phyloP scores from a whole-genome alignment of 2,113 vertebrate species.

The Grallaria varia region DNA sequence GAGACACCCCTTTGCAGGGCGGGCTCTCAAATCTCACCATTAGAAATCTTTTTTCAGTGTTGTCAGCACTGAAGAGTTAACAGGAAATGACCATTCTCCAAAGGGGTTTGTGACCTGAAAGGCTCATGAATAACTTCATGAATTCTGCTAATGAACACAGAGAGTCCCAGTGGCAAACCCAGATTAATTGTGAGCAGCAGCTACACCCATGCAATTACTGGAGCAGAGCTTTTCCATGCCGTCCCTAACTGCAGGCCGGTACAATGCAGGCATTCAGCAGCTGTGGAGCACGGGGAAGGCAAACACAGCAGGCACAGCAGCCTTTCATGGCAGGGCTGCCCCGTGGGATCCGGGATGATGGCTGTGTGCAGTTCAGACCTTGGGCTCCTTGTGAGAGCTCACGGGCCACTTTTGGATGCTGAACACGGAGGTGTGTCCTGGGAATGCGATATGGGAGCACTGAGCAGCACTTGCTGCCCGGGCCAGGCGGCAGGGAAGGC shows the following conservation, averaged over 20 bases:
- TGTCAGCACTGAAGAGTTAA: neutral
- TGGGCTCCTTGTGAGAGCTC: neutral
- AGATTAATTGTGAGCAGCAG: neutral
- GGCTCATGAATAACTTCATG: neutral
- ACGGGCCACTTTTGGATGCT: rapidly evolving
- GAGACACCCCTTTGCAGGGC: neutral
- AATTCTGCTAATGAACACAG: neutral
- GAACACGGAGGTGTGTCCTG: rapidly evolving
- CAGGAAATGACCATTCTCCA: neutral
- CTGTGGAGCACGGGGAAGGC: neutral
- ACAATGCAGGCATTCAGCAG: neutral
- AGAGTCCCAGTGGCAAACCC: neutral
- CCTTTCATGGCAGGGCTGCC: neutral
- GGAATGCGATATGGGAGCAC: rapidly evolving
- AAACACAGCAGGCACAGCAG: neutral
- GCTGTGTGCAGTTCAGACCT: rapidly evolving
- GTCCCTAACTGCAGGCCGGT: rapidly evolving
- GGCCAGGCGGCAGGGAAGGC: neutral
- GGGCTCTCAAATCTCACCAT: neutral
- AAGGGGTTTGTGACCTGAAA: neutral
- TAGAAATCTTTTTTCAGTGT: neutral
- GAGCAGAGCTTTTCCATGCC: neutral
- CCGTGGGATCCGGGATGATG: neutral
- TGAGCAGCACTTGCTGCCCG: neutral
- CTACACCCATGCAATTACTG: neutral